phyloP scores from a whole-genome alignment of 2,888 invertebrate genomes.

The Phoronis australis region DNA sequence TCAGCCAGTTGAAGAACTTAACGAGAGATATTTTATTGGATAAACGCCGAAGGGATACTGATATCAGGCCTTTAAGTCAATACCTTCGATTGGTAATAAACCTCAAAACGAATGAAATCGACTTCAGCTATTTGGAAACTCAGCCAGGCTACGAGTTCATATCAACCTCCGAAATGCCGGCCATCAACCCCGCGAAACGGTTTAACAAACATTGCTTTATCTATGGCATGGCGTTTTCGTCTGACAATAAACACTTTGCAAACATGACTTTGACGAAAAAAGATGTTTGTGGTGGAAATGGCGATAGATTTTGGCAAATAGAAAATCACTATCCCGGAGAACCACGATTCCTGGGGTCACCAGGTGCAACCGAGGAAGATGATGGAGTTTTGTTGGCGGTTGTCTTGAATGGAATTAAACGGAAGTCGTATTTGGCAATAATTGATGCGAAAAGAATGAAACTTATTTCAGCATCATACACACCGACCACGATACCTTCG shows the following conservation, averaged over 20 bases:
- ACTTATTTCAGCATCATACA: conserved; percentile 23
- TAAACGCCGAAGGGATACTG: conserved; percentile 21
- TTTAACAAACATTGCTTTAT: conserved; percentile 33
- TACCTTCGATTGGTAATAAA: conserved; percentile 31
- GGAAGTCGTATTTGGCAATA: conserved; percentile 30
- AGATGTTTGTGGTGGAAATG: conserved; percentile 25
- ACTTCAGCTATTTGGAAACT: conserved; percentile 12
- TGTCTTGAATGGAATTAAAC: conserved; percentile 30
- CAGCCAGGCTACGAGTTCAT: conserved; percentile 19
- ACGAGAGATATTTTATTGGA: conserved; percentile 24
- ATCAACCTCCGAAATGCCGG: conserved; percentile 34
- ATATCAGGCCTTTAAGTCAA: conserved; percentile 24
- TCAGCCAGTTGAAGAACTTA: conserved; percentile 30
- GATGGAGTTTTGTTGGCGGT: conserved; percentile 40
- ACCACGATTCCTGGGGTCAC: conserved; percentile 36
- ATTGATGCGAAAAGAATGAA: conserved; percentile 34
- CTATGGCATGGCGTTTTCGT: conserved; percentile 38
- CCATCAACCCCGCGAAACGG: conserved; percentile 38
- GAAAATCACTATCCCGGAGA: conserved; percentile 35
- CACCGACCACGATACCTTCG: conserved; percentile 40
- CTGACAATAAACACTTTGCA: conserved; percentile 24
- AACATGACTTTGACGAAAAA: conserved; percentile 38
- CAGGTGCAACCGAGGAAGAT: conserved; percentile 30
- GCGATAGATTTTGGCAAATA: conserved; percentile 25
- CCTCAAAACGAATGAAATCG: conserved; percentile 13